Evolutionary conservation across 2,888 invertebrate genomes (phyloP), one percentile per base, ranked within the genome.

Genomic region (Exocentrus adspersus): DNA sequence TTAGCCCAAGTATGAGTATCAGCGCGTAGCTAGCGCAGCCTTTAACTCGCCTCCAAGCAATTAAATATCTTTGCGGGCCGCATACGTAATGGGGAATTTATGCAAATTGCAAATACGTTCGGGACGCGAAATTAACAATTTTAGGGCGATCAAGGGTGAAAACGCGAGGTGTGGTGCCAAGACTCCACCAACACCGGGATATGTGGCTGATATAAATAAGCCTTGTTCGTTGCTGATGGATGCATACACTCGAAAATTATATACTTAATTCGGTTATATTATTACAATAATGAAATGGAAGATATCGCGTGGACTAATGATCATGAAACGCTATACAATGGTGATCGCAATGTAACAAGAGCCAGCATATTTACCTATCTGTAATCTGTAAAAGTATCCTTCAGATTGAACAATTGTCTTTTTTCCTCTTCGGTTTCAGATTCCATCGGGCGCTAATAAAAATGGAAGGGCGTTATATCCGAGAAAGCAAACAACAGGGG

Each of bases 81-180:
- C 78, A 79, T 79, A 79, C 79, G 76, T 78, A 79, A 79, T 76
- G 78, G 79, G 72, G 72, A 75, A 78, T 79, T 79, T 79, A 79
- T 79, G 79, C 77, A 79, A 79, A 79, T 79, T 71, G 70, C 70
- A 74, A 76, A 74, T 76, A 75, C 75, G 75, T 76, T 75, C 75
- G 72, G 72, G 74, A 75, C 67, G 70, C 70, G 69, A 74, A 75
- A 76, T 77, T 77, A 77, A 76, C 77, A 77, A 75, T 76, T 75
- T 72, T 62, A 66, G 68, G 53, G 67, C 64, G 63, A 56, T 62
- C 57, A 56, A 64, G 59, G 70, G 64, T 46, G 32, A 32, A 46
- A 46, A 12, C 46, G 57, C 57, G 46, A 57, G 57, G 57, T 46
- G 30, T 46, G 30, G 57, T 20, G 46, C 28, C 45, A n/a, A 45